Percentiles rank a stretch among this genome's conserved stretches.
Conservation (phyloP, 2,797 vertebrate genomes). For the Siniperca undulata region DNA sequence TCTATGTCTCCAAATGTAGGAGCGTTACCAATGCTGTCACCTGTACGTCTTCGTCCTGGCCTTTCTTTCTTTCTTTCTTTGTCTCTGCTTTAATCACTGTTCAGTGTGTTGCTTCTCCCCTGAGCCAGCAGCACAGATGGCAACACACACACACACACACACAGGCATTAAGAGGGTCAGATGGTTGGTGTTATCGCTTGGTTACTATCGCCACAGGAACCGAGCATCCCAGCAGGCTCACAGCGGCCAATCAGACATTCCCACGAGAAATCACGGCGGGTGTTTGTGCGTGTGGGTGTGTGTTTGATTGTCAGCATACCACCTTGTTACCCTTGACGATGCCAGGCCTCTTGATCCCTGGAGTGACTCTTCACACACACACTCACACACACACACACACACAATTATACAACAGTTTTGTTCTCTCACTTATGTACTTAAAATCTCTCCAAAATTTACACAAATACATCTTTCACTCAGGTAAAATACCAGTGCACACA, state of each 20-base stretch:
- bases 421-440: background rate
- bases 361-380: constrained; percentile 48
- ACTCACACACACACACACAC: constrained; percentile 3
- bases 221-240: constrained; percentile 67
- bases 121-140: constrained; percentile 70
- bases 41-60: background rate
- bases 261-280: constrained; percentile 61
- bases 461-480: background rate
- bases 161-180: constrained; percentile 71
- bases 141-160: constrained; percentile 45
- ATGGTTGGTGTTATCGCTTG: constrained; percentile 75
- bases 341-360: constrained; percentile 55
- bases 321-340: constrained; percentile 67
- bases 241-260: constrained; percentile 72
- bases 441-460: constrained; percentile 13
- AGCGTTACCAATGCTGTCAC: background rate
- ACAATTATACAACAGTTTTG: constrained; percentile 15
- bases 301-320: constrained; percentile 56
- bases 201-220: constrained; percentile 77
- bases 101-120: constrained; percentile 52
- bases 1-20: background rate
- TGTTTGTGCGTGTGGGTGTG: constrained; percentile 28
- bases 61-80: constrained; percentile 24
- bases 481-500: constrained; percentile 1
- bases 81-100: constrained; percentile 63